A percentile compares a stretch with the other conserved stretches of the same genome.
phyloP scores from a whole-genome alignment of 1,140 invertebrate genomes.

The Whitmania pigra region DNA sequence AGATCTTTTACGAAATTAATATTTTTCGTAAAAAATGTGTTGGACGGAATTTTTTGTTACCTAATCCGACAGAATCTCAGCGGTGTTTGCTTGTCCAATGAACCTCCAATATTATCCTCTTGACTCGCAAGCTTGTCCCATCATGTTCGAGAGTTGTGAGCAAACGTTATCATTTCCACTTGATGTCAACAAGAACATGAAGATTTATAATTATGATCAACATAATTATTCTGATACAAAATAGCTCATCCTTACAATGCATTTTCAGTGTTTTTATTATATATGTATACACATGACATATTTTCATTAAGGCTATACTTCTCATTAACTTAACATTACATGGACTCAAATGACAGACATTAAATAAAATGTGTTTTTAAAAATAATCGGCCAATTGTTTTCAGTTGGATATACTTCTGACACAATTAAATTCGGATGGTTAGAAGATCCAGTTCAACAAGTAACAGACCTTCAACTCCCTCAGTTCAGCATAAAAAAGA shows the following conservation, averaged over 20 bases:
- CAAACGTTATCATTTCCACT: constrained; percentile 29
- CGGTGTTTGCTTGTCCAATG: constrained; percentile 88
- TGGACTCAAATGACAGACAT: too few relatives aligned
- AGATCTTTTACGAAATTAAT: too few relatives aligned
- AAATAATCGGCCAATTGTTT: neutral
- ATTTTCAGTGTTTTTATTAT: too few relatives aligned
- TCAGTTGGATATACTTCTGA: constrained; percentile 18
- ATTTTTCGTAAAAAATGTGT: too few relatives aligned
- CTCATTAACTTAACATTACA: too few relatives aligned
- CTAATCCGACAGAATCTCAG: constrained; percentile 40
- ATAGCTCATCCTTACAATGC: too few relatives aligned
- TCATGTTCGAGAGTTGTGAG: constrained; percentile 71
- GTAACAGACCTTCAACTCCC: constrained; percentile 8
- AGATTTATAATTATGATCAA: too few relatives aligned
- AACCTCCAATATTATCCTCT: constrained; percentile 60
- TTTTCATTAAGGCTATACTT: too few relatives aligned
- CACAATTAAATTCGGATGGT: constrained; percentile 13
- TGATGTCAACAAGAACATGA: too few relatives aligned
- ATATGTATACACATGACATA: too few relatives aligned
- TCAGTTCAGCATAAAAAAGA: constrained; percentile 13
- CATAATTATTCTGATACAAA: too few relatives aligned
- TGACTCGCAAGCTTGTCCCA: constrained; percentile 33
- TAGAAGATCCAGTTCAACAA: neutral
- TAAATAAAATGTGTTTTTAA: too few relatives aligned
- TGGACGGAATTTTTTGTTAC: neutral